phyloP scores from a whole-genome alignment of 2,888 invertebrate genomes.

The Ramazzottius varieornatus region DNA sequence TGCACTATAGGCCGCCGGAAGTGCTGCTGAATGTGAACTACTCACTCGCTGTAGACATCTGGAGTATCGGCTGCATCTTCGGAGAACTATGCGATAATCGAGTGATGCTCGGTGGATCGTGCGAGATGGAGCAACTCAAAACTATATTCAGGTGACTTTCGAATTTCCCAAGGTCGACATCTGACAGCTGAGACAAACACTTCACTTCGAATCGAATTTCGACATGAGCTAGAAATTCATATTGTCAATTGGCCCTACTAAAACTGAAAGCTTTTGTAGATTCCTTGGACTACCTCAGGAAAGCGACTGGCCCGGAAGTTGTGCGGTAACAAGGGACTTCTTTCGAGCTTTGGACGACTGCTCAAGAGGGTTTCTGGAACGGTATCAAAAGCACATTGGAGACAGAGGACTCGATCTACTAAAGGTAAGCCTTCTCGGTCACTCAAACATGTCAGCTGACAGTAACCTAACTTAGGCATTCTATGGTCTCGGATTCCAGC shows the following conservation, averaged over 20 bases:
- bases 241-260: neutral
- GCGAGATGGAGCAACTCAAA: neutral
- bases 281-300: neutral
- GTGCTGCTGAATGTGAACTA: neutral
- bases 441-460: neutral
- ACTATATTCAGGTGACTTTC: neutral
- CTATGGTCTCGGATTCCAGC: neutral
- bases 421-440: neutral
- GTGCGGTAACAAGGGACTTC: neutral
- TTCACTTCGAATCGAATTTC: too few relatives aligned
- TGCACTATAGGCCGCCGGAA: constrained; percentile 1
- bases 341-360: neutral
- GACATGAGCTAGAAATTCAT: neutral
- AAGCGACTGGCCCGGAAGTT: neutral
- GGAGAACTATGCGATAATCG: neutral
- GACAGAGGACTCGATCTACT: neutral
- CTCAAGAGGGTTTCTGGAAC: neutral
- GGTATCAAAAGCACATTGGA: neutral
- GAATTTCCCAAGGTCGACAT: neutral
- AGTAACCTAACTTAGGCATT: neutral
- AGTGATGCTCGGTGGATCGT: neutral
- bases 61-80: neutral
- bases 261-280: neutral
- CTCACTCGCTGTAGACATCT: neutral
- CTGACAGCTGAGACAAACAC: too few relatives aligned